phyloP scores from a whole-genome alignment of 2,888 invertebrate species.

The Acrobasis suavella region DNA sequence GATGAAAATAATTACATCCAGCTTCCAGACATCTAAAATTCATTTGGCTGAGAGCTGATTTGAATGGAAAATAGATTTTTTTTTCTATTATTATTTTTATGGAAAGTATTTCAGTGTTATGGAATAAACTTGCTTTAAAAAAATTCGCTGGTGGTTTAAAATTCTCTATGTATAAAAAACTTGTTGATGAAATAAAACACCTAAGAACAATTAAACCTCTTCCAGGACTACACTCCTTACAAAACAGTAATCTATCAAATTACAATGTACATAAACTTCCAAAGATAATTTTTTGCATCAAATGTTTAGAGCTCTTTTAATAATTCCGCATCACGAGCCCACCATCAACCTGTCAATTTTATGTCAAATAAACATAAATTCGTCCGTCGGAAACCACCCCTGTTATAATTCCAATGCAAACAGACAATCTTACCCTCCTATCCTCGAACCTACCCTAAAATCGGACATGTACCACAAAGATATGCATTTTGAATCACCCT shows the following conservation, averaged over 20 bases:
- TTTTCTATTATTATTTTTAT: no score
- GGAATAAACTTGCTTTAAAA: no score
- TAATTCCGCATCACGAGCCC: constrained; percentile 1
- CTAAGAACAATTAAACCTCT: no score
- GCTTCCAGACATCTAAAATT: no score
- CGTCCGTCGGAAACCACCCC: neutral
- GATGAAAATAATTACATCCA: no score
- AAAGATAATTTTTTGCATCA: constrained; percentile 6
- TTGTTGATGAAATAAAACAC: no score
- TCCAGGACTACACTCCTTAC: no score
- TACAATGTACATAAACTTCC: neutral
- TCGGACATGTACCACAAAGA: constrained; percentile 14
- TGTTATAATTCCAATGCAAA: constrained; percentile 33
- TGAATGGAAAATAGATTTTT: no score
- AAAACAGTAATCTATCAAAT: neutral
- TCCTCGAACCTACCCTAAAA: constrained; percentile 4
- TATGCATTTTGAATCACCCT: constrained; percentile 18
- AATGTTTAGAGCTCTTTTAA: neutral
- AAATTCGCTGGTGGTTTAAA: no score
- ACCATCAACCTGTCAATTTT: constrained; percentile 10
- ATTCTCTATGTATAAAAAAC: no score
- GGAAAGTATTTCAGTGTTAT: no score
- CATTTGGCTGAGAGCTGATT: no score
- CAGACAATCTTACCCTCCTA: constrained; percentile 9
- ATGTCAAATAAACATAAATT: constrained; percentile 19